Conservation (phyloP, 2,797 vertebrate genomes). For the Enteromius afrohamiltoni region DNA sequence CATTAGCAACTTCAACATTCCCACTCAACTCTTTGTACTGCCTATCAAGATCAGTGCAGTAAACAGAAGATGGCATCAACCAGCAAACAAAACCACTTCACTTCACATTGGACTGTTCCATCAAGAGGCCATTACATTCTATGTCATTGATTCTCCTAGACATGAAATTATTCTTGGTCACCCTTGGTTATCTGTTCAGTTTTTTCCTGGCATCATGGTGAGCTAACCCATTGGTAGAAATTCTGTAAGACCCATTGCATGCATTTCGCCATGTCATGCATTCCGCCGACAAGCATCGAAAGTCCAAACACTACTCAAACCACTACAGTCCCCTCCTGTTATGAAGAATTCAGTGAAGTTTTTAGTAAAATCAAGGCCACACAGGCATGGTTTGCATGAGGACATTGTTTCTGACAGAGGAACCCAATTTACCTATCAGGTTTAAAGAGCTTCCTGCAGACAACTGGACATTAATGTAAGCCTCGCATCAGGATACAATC, state of each 20-base stretch:
- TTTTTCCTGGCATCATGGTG: neutral
- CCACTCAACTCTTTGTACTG: neutral
- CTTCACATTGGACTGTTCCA: neutral
- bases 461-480: too few relatives aligned
- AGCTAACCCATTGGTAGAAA: neutral
- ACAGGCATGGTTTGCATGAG: neutral
- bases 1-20: neutral
- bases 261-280: neutral
- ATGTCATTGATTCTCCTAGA: neutral
- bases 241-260: neutral
- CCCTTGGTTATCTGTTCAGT: neutral
- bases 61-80: neutral
- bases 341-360: neutral
- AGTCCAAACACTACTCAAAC: neutral
- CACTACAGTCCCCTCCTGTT: neutral
- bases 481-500: too few relatives aligned
- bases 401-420: too few relatives aligned
- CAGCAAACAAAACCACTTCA: neutral
- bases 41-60: neutral
- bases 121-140: neutral
- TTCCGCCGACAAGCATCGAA: neutral
- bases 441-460: too few relatives aligned
- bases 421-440: too few relatives aligned
- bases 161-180: neutral
- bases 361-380: neutral